Evolutionary conservation across 2,113 vertebrate genomes (phyloP).

Genomic region (Notarius lentiginosus): DNA sequence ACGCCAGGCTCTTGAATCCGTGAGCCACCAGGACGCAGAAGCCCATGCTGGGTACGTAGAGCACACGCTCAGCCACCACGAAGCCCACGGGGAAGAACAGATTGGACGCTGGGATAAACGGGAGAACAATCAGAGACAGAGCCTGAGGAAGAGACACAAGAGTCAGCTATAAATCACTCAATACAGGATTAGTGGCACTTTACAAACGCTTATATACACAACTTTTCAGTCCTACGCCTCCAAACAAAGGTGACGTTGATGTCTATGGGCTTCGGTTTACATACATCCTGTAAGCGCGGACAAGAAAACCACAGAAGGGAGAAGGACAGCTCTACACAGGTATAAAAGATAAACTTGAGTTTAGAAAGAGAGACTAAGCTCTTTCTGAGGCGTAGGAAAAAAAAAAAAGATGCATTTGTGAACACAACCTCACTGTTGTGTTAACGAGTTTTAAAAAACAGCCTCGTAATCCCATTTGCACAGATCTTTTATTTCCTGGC

Average conservation of each 20-base stretch:
- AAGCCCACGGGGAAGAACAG: conserved; percentile 99
- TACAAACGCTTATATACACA: no score
- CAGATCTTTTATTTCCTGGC: background rate
- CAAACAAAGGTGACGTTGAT: background rate
- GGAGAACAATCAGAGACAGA: conserved; percentile 89
- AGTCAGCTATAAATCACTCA: no score
- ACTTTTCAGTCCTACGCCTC: background rate
- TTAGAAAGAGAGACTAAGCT: background rate
- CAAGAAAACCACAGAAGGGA: background rate
- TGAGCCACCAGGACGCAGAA: conserved; percentile 95
- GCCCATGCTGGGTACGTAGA: conserved; percentile 98
- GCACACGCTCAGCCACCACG: conserved; percentile 92
- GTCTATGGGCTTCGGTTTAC: background rate
- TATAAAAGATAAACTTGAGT: background rate
- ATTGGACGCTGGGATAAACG: conserved; percentile 96
- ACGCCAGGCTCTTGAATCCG: conserved; percentile 86
- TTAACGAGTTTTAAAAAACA: no score
- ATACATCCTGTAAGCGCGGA: background rate
- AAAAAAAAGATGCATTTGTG: background rate
- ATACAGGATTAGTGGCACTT: background rate
- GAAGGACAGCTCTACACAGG: background rate
- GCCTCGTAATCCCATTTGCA: background rate
- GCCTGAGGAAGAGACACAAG: conserved; percentile 73
- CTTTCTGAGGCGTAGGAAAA: background rate
- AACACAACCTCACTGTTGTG: no score